Evolutionary conservation across 2,888 invertebrate genomes (phyloP).

Genomic region (Siphonodentalium dalli): DNA sequence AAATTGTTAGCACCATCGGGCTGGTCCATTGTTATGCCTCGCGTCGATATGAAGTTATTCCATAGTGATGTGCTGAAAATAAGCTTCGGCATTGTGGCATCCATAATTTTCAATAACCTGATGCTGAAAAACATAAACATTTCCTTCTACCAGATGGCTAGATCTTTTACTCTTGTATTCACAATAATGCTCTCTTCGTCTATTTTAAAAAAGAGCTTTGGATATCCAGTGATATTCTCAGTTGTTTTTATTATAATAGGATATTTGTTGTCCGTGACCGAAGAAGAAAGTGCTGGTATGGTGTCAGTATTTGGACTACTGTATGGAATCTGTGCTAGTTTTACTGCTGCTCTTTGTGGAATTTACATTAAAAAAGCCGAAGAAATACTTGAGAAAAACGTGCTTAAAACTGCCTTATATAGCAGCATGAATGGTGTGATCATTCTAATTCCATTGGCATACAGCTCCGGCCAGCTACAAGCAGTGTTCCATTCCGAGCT

Average conservation of each 20-base stretch:
- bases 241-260: conserved; percentile 57
- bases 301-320: conserved; percentile 57
- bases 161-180: conserved; percentile 63
- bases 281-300: conserved; percentile 57
- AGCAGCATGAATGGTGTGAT: conserved; percentile 57
- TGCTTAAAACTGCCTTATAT: conserved; percentile 56
- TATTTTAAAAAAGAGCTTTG: conserved; percentile 48
- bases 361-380: conserved; percentile 60
- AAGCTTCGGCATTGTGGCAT: conserved; percentile 52
- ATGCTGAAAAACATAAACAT: conserved; percentile 63
- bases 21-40: conserved; percentile 28
- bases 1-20: conserved; percentile 9
- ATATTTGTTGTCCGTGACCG: conserved; percentile 61
- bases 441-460: conserved; percentile 54
- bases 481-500: conserved; percentile 37
- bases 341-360: conserved; percentile 60
- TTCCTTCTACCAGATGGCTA: conserved; percentile 63
- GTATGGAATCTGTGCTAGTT: conserved; percentile 60
- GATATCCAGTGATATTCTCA: conserved; percentile 42
- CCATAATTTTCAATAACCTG: conserved; percentile 62
- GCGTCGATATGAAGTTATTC: conserved; percentile 32
- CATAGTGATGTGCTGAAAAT: conserved; percentile 48
- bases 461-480: conserved; percentile 53
- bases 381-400: conserved; percentile 44
- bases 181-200: conserved; percentile 56